These are phyloP conservation scores for Pseudochaenichthys georgianus DNA, from an alignment of 2,797 vertebrate species.

Conservation along the genomic window DNA sequence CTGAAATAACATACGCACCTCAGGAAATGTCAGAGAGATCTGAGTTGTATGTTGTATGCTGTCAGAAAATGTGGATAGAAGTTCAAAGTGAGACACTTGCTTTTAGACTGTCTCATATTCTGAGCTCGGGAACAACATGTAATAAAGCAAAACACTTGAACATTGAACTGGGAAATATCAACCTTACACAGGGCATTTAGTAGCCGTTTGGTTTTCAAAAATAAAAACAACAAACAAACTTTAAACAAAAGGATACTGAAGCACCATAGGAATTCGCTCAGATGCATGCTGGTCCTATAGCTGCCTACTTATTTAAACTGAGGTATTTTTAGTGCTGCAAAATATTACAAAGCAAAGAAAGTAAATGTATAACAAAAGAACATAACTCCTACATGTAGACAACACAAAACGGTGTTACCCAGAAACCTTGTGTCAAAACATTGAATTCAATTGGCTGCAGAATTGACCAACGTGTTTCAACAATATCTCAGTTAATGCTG, in stretches of 20 bases:
- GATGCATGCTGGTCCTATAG: constrained; percentile 1
- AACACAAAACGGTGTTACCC: too few species aligned
- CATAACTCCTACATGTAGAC: neutral
- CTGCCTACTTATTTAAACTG: neutral
- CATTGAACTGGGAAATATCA: neutral
- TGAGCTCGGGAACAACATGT: neutral
- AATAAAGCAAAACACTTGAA: neutral
- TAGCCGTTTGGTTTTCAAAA: too few species aligned
- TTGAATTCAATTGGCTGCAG: neutral
- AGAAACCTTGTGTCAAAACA: neutral
- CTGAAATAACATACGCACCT: neutral
- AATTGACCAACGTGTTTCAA: neutral
- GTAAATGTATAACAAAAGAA: neutral
- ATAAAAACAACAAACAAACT: neutral
- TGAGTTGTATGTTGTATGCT: neutral
- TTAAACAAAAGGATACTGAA: neutral
- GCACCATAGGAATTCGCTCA: neutral
- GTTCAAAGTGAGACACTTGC: neutral
- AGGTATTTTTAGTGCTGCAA: neutral
- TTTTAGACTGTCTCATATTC: neutral
- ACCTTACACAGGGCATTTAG: too few species aligned
- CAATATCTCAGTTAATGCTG: neutral
- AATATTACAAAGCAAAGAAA: neutral
- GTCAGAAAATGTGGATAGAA: neutral
- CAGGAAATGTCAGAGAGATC: neutral